A percentile compares a stretch with the other conserved stretches of the same genome.
These are phyloP conservation scores for Gymnobelideus leadbeateri DNA, from an alignment of 2,113 vertebrate genomes.

Conservation along the genomic window DNA sequence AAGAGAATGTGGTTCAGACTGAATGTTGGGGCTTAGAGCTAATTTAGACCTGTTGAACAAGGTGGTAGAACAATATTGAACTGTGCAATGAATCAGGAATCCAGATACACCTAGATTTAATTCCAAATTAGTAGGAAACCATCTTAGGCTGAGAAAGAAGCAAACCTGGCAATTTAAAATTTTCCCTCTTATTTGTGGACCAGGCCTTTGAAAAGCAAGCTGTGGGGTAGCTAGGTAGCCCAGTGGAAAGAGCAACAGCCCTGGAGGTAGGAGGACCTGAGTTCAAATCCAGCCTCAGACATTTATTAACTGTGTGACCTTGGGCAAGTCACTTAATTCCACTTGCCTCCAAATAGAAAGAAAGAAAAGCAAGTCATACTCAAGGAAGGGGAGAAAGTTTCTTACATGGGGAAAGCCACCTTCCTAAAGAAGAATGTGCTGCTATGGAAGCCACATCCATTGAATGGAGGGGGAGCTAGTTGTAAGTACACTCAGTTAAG, in stretches of 20 bases:
- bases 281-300: background rate
- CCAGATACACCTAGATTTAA: background rate
- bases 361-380: background rate
- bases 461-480: background rate
- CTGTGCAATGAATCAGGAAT: background rate
- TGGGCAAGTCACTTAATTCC: background rate
- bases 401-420: background rate
- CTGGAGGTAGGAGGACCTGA: background rate
- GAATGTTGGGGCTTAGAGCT: background rate
- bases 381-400: no score
- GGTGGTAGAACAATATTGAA: background rate
- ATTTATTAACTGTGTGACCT: background rate
- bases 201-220: background rate
- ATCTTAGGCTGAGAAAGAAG: background rate
- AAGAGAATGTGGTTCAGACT: background rate
- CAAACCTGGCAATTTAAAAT: background rate
- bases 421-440: background rate
- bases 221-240: background rate
- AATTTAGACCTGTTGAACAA: background rate
- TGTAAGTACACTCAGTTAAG: background rate
- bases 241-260: background rate
- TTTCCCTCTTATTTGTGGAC: background rate
- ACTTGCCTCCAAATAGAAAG: background rate
- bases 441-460: background rate
- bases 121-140: background rate